Evolutionary conservation across 2,888 invertebrate genomes (phyloP).

Genomic region (Harpagoxenus sublaevis): DNA sequence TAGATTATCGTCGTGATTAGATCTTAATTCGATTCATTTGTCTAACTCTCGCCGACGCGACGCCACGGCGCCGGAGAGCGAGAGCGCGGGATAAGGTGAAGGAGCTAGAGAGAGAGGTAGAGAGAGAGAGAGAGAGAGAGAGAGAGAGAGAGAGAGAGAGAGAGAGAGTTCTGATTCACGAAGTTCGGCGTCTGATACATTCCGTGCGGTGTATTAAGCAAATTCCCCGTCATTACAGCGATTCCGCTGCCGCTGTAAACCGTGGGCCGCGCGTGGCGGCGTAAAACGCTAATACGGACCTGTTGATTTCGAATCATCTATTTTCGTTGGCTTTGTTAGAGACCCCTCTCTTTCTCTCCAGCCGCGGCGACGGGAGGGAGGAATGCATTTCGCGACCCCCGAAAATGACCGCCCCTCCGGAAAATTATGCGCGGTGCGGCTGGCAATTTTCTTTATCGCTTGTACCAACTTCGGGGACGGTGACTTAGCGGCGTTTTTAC

Average conservation of each 20-base stretch:
- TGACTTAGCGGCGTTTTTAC: not conserved
- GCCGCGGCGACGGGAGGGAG: not conserved
- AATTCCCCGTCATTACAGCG: constrained; percentile 56
- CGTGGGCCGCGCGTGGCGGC: constrained; percentile 30
- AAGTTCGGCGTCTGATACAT: constrained; percentile 56
- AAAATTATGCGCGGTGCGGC: not conserved
- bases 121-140: not conserved
- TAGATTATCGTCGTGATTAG: constrained; percentile 58
- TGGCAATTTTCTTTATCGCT: constrained; percentile 8
- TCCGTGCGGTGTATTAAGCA: constrained; percentile 58
- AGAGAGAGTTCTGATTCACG: constrained; percentile 42
- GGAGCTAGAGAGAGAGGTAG: not conserved
- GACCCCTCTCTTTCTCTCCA: not conserved
- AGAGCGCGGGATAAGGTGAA: not conserved
- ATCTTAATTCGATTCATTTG: constrained; percentile 58
- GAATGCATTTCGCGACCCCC: not conserved
- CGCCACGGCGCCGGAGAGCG: constrained; percentile 11
- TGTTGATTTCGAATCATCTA: constrained; percentile 55
- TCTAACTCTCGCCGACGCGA: constrained; percentile 43
- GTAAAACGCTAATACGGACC: constrained; percentile 52
- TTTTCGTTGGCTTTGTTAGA: constrained; percentile 42
- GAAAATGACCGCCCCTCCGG: not conserved
- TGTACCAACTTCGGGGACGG: not conserved
- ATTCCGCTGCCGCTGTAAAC: constrained; percentile 44
- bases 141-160: not conserved